These are phyloP conservation scores for Porites lutea DNA, from an alignment of 64 coral and sea anemone genomes.

Conservation along the genomic window DNA sequence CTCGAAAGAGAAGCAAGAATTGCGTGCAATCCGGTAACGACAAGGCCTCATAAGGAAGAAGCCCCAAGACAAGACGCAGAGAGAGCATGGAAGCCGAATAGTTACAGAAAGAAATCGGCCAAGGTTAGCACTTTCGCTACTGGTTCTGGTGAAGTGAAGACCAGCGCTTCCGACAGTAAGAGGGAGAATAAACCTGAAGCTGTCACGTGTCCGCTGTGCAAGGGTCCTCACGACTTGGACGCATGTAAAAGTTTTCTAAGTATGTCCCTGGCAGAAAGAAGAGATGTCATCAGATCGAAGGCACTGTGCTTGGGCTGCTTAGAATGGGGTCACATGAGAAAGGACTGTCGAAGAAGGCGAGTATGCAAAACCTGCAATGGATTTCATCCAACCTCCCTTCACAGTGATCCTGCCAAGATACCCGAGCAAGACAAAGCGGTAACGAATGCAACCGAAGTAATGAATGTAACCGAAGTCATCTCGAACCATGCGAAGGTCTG, in stretches of 20 bases:
- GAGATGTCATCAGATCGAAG: background rate
- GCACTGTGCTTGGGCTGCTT: conserved; percentile 38
- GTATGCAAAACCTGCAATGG: conserved; percentile 1
- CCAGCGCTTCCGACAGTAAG: background rate
- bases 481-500: background rate
- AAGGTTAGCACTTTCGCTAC: background rate
- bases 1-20: conserved; percentile 46
- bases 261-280: conserved; percentile 10
- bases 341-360: conserved; percentile 3
- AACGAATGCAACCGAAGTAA: too few relatives aligned
- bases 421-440: background rate
- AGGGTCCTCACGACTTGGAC: conserved; percentile 29
- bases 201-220: background rate
- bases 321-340: conserved; percentile 36
- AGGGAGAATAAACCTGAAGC: too few relatives aligned
- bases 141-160: background rate
- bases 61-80: too few relatives aligned
- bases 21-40: conserved; percentile 51
- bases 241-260: conserved; percentile 24
- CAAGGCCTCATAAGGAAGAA: background rate
- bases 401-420: background rate
- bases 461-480: background rate
- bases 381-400: background rate
- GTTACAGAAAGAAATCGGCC: background rate
- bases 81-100: too few relatives aligned